Evolutionary conservation across 1,140 invertebrate genomes (phyloP).

Genomic region (Oncopeltus fasciatus): DNA sequence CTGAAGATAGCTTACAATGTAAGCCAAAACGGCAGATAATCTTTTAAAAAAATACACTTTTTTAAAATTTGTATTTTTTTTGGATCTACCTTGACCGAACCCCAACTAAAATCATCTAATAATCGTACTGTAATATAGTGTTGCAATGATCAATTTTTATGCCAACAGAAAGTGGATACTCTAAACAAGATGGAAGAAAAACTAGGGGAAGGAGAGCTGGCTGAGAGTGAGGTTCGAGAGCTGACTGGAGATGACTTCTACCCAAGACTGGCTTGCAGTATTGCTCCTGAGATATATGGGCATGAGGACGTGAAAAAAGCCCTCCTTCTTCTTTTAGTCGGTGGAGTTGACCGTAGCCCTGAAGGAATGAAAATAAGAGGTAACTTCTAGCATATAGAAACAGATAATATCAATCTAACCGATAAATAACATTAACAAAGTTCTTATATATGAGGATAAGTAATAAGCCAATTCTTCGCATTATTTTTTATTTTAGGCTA

Average conservation of each 20-base stretch:
- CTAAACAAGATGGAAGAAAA: slow-evolving; percentile 45
- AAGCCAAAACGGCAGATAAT: too few relatives aligned
- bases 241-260: slow-evolving; percentile 81
- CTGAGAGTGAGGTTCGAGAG: slow-evolving; percentile 61
- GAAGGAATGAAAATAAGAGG: slow-evolving; percentile 71
- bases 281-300: slow-evolving; percentile 98
- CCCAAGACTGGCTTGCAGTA: slow-evolving; percentile 74
- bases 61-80: too few relatives aligned
- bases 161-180: neutral
- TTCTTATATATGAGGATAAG: too few relatives aligned
- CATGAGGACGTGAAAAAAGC: slow-evolving; percentile 98
- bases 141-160: too few relatives aligned
- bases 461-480: too few relatives aligned
- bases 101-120: too few relatives aligned
- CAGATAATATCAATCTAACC: neutral
- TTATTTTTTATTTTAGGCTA: too few relatives aligned
- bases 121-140: too few relatives aligned
- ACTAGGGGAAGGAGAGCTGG: slow-evolving; percentile 51
- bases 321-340: slow-evolving; percentile 80
- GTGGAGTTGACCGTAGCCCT: slow-evolving; percentile 82
- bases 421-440: too few relatives aligned
- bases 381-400: slow-evolving; percentile 22
- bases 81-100: too few relatives aligned
- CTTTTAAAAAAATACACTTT: too few relatives aligned
- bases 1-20: too few relatives aligned